phyloP scores from a whole-genome alignment of 2,888 invertebrate genomes.

The Phengaris alcon region DNA sequence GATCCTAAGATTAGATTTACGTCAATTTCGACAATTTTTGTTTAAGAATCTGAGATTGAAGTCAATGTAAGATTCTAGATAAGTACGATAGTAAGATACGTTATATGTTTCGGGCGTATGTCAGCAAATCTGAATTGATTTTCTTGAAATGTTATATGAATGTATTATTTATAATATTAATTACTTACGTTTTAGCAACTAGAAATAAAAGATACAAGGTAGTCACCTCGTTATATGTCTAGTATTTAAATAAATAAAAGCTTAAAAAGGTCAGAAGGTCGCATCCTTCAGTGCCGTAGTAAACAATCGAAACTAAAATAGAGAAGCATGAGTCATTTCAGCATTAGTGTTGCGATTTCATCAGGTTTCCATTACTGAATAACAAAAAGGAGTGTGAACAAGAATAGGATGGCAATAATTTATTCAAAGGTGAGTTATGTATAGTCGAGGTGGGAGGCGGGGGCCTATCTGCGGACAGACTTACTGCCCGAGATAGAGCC shows the following conservation, averaged over 20 bases:
- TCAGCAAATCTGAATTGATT: too few species aligned
- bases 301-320: slow-evolving; percentile 10
- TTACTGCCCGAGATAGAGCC: slow-evolving; percentile 42
- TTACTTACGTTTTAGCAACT: too few species aligned
- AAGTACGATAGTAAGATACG: too few species aligned
- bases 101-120: too few species aligned
- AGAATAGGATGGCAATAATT: slow-evolving; percentile 68
- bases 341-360: slow-evolving; percentile 32
- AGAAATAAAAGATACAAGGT: too few species aligned
- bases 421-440: slow-evolving; percentile 71
- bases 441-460: slow-evolving; percentile 64
- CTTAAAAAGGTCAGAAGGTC: background rate
- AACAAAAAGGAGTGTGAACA: slow-evolving; percentile 56
- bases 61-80: too few species aligned
- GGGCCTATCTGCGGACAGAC: slow-evolving; percentile 52
- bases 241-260: background rate
- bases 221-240: too few species aligned
- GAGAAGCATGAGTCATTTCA: background rate
- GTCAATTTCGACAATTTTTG: too few species aligned
- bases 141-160: too few species aligned
- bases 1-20: too few species aligned
- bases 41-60: too few species aligned
- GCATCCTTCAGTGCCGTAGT: background rate
- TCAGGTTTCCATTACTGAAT: slow-evolving; percentile 37
- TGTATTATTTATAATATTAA: too few species aligned